phyloP scores from a whole-genome alignment of 2,113 vertebrate species.

The Thinocorus orbignyianus region DNA sequence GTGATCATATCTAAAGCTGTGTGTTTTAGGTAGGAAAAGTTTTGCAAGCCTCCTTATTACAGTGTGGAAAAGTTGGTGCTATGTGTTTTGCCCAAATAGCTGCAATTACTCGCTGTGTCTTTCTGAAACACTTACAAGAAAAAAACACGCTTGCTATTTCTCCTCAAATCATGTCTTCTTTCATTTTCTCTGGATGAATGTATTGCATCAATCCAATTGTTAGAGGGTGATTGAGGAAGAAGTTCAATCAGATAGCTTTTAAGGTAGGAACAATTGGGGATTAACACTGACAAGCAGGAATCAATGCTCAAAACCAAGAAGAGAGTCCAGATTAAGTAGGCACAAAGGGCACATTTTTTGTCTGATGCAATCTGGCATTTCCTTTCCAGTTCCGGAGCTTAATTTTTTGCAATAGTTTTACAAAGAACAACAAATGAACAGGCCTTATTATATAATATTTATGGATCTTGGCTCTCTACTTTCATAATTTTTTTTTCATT shows the following conservation, averaged over 20 bases:
- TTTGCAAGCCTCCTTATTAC: not conserved
- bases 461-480: not conserved
- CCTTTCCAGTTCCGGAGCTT: not conserved
- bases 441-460: not conserved
- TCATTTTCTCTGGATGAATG: not conserved
- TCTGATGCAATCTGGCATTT: not conserved
- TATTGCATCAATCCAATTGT: not conserved
- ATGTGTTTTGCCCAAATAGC: not conserved
- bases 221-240: not conserved
- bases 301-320: not conserved
- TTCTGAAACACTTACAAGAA: not conserved
- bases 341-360: not conserved
- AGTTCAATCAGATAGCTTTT: constrained; percentile 5
- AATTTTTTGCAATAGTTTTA: not conserved
- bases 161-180: not conserved
- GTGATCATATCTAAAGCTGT: not conserved
- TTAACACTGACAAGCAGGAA: not conserved
- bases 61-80: not conserved
- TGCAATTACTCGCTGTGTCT: not conserved
- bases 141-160: not conserved
- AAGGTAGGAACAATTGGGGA: not conserved
- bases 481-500: not conserved
- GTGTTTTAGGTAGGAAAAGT: not conserved
- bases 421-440: not conserved
- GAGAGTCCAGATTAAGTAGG: not conserved